Base-by-base conservation (phyloP, 2,797 vertebrate genomes). In the Falco berigora region DNA sequence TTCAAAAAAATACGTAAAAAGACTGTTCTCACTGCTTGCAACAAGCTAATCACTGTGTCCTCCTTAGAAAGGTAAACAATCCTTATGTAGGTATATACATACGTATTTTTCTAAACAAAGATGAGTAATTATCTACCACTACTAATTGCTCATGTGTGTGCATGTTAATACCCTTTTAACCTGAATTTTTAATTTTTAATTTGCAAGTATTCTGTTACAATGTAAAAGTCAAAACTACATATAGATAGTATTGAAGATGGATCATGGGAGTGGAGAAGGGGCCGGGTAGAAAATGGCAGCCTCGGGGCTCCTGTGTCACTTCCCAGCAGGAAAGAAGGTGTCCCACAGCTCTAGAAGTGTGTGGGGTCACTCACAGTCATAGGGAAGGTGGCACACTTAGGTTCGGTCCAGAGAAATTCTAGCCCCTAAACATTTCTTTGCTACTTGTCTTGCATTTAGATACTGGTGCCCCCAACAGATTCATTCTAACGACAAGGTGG, bases 131-230 rank as follows among this genome's bases (percentile, higher is more conserved):
- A 59, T 18, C 46, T 74, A 46, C 20, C 79, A 40, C 59, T 80
- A 80, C 3, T 6, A 84, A 52, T 8, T 56, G 8, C 10, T 81
- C 1, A 0, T 4, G 5, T 34, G 7, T 13, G 4, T 2, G 3
- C 6, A 52, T 6, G 13, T 32, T 61, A 36, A 88, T 25, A 49
- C 4, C 3, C 16, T 77, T 92, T 86, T 55, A 34, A 40, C 14
- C 9, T n/a, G 25, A 88, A 42, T 42, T 42, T 42, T 42, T 55
- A 88, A 42, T 42, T 42, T 42, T 42, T 55, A 34, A 36, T 16
- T 10, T n/a, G 25, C 86, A 10, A 78, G 50, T n/a, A 61, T 63
- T 53, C n/a, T 38, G 5, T 32, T 61, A 32, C 5, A 58, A 77
- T 2, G 3, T 12, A 36, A 80, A 83, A 69, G 21, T 16, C 19